Conservation (phyloP, 1,140 invertebrate species). For the Drosophila teissieri region DNA sequence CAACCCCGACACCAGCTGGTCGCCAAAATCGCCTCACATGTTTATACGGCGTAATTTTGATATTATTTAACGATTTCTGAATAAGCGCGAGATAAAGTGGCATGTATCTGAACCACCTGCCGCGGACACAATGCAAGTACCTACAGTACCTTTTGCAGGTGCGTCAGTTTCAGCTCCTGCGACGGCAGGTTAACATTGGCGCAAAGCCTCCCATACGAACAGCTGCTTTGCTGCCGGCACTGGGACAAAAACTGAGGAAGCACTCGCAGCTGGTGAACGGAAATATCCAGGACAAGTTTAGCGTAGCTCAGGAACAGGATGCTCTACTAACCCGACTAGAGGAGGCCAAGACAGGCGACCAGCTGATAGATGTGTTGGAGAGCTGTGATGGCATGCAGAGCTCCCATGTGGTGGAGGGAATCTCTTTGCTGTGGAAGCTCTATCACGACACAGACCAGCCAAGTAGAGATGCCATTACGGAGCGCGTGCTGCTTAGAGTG, state of each 20-base stretch:
- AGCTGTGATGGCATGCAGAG: not conserved
- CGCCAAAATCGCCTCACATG: slow-evolving; percentile 13
- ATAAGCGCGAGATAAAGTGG: slow-evolving; percentile 24
- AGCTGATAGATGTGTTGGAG: not conserved
- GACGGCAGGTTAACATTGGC: slow-evolving; percentile 33
- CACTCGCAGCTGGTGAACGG: not conserved
- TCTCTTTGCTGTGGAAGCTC: slow-evolving; percentile 45
- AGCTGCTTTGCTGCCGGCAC: not conserved
- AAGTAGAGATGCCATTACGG: slow-evolving; percentile 14
- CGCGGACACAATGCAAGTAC: slow-evolving; percentile 48
- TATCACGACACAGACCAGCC: slow-evolving; percentile 24
- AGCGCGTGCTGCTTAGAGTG: slow-evolving; percentile 23
- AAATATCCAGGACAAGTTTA: not conserved
- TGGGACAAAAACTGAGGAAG: not conserved
- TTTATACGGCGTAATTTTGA: slow-evolving; percentile 30
- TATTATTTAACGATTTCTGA: slow-evolving; percentile 70
- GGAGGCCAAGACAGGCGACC: not conserved
- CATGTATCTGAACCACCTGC: slow-evolving; percentile 57
- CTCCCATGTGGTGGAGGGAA: slow-evolving; percentile 1
- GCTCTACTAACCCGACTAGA: not conserved
- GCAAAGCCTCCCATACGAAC: slow-evolving; percentile 33
- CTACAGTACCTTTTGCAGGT: slow-evolving; percentile 56
- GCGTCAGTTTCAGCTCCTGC: slow-evolving; percentile 45
- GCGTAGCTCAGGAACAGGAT: not conserved
- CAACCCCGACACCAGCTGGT: slow-evolving; percentile 37